phyloP scores from a whole-genome alignment of 2,888 invertebrate species.

The Cactoblastis cactorum region DNA sequence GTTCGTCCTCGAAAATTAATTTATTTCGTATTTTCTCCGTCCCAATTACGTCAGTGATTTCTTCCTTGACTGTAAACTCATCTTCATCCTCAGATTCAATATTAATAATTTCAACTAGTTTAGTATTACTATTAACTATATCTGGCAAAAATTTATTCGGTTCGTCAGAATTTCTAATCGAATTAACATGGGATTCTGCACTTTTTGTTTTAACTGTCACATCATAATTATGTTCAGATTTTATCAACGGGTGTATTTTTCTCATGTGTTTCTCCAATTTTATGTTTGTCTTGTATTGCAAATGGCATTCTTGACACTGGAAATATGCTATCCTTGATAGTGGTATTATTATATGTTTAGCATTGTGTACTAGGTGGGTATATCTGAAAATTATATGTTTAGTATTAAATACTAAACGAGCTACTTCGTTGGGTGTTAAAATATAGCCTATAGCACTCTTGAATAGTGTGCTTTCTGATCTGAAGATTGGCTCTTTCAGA shows the following conservation, averaged over 20 bases:
- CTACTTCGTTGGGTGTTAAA: too few species aligned
- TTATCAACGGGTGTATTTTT: background rate
- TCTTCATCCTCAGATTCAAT: background rate
- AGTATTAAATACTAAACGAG: too few species aligned
- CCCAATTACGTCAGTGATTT: too few species aligned
- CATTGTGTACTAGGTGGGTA: constrained; percentile 8
- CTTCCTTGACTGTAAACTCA: background rate
- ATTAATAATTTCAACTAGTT: background rate
- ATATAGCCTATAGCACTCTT: too few species aligned
- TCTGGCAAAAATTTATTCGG: background rate
- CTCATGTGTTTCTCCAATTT: constrained; percentile 8
- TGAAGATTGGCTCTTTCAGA: too few species aligned
- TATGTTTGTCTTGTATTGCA: background rate
- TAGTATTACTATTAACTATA: background rate
- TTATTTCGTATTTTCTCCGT: constrained; percentile 19
- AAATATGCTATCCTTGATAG: background rate
- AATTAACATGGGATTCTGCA: background rate
- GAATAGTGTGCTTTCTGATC: too few species aligned
- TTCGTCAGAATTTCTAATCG: background rate
- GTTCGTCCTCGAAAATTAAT: constrained; percentile 30
- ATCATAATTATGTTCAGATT: background rate
- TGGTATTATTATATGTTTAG: constrained; percentile 11
- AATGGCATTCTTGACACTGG: background rate
- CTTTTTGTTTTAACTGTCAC: too few species aligned
- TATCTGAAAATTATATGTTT: constrained; percentile 2